Percentiles rank a stretch among this genome's conserved stretches.
These are phyloP conservation scores for Drosophila pallidifrons DNA, from an alignment of 1,140 invertebrate species.

Conservation along the genomic window DNA sequence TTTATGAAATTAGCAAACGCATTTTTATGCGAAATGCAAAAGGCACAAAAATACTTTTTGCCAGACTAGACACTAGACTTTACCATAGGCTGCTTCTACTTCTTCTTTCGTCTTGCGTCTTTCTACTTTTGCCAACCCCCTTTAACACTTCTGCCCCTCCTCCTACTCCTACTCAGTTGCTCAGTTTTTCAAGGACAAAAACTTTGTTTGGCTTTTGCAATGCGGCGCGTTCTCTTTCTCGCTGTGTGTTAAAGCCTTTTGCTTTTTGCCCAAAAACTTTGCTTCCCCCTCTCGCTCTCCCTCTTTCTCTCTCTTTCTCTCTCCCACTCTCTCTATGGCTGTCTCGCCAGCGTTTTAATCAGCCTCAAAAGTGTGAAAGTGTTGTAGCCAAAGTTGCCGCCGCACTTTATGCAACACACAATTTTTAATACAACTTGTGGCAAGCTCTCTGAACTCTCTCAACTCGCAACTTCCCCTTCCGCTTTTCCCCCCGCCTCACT, in stretches of 20 bases:
- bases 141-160: background rate
- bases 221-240: conserved; percentile 27
- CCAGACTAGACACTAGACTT: conserved; percentile 46
- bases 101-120: background rate
- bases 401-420: conserved; percentile 15
- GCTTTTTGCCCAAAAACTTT: conserved; percentile 64
- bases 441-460: background rate
- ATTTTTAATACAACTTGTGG: conserved; percentile 15
- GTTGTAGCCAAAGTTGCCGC: conserved; percentile 19
- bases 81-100: conserved; percentile 35
- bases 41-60: conserved; percentile 63
- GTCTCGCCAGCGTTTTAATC: conserved; percentile 13
- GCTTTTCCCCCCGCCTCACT: background rate
- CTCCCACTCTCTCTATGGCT: background rate
- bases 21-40: conserved; percentile 74
- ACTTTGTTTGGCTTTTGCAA: conserved; percentile 74
- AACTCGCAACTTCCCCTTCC: background rate
- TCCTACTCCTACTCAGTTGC: conserved; percentile 19
- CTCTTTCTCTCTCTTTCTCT: conserved; percentile 4
- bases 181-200: conserved; percentile 77
- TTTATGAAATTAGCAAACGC: conserved; percentile 80
- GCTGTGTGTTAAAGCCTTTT: conserved; percentile 69
- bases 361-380: conserved; percentile 20
- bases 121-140: background rate
- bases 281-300: conserved; percentile 17